Percentiles rank a stretch among this genome's conserved stretches.
Evolutionary conservation across 2,888 invertebrate species (phyloP).

Genomic region (Cancer borealis): DNA sequence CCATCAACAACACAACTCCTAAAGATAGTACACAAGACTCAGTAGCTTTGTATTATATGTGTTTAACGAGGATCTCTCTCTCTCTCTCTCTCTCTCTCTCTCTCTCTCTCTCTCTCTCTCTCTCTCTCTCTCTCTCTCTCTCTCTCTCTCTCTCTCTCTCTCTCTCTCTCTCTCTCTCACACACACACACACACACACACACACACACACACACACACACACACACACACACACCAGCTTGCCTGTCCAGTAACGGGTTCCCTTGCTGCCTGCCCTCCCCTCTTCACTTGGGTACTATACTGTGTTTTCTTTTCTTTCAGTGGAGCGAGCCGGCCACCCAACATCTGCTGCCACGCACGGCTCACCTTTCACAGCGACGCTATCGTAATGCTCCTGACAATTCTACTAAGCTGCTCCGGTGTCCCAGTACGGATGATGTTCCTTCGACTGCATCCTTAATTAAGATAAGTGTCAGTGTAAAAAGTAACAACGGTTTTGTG

Average conservation of each 20-base stretch:
- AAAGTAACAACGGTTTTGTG: background rate
- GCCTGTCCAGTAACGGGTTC: too few species aligned
- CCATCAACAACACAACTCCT: background rate
- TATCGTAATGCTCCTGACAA: constrained; percentile 11
- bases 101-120: constrained; percentile 14
- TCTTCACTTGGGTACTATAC: too few species aligned
- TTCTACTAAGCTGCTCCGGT: background rate
- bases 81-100: background rate
- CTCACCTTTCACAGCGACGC: background rate
- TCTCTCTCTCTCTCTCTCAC: too few species aligned
- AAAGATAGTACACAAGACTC: background rate
- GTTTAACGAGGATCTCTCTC: too few species aligned
- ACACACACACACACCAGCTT: too few species aligned
- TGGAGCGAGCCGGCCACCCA: too few species aligned
- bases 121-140: constrained; percentile 21
- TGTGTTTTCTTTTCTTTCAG: too few species aligned
- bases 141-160: too few species aligned
- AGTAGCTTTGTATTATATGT: background rate
- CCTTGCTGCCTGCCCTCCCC: too few species aligned
- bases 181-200: too few species aligned
- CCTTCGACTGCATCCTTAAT: background rate
- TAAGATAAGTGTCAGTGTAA: constrained; percentile 6
- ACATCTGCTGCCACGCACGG: too few species aligned
- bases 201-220: too few species aligned
- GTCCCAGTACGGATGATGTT: background rate